Evolutionary conservation across 2,888 invertebrate genomes (phyloP), one percentile per base, ranked within the genome.

Genomic region (Mythimna loreyi): DNA sequence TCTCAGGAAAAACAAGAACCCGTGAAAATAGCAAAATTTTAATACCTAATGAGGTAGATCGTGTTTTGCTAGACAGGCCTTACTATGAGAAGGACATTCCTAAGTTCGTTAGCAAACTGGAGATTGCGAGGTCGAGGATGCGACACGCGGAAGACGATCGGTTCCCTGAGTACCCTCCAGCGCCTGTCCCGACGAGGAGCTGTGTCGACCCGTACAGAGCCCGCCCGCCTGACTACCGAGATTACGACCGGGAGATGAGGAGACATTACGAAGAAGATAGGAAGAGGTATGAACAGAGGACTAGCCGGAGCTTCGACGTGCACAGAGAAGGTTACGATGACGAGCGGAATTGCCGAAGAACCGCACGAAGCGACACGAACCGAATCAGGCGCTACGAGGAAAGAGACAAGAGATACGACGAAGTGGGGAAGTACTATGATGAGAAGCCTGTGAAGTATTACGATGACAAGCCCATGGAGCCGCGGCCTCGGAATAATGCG

Each of bases 301-400:
- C 92, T 2, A 94, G 93, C 65, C 87, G 94, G 67, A 95, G 94
- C 67, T 95, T 92, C 56, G 94, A 95, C 6, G 73, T 90, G 2
- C 89, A 87, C 2, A 88, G 92, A 47, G 91, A 93, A 3, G 76
- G 71, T 21, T 92, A 89, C 43, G 91, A 92, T 0, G 93, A 92
- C 5, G 91, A 91, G 1, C 85, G 90, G 65, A 49, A 62, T 40
- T 84, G 75, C 28, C 87, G 90, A 4, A 87, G 89, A 47, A 91
- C 92, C 0, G 75, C 89, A 4, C 87, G 94, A 57, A 94, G 93
- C 69, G 95, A 89, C 5, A 91, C 85, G 55, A 87, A 88, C 16
- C 92, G 87, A 62, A 58, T 79, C 5, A 75, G 62, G 62, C 89
- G 86, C 6, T 91, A 87, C 58, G 89, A 90, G 2, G 89, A 89